Base-by-base conservation (phyloP, 2,888 invertebrate species). In the Hydriomena furcata region DNA sequence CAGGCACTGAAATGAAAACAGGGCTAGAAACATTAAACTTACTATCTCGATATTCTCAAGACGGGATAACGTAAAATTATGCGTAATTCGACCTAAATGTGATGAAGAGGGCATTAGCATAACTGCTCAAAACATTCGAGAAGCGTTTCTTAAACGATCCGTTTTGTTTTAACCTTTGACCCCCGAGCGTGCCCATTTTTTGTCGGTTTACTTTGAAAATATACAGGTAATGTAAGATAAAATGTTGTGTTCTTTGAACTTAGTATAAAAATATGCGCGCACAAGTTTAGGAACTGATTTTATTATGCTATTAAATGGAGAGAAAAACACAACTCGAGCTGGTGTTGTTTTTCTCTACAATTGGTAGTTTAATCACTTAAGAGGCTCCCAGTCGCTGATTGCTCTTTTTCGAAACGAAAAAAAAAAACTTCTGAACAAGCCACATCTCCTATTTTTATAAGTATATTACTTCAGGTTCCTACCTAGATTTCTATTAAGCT, bases 71-170 rank as follows among this genome's bases (percentile, higher is more conserved):
- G 43, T 41, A 49, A 54, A 58, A 59, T 57, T 58, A 60, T 62
- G 60, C 62, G 43, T 55, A 60, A 54, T 59, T 58, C 52, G 62
- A 59, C 57, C 57, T 52, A 54, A 55, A 58, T 52, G 55, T 57
- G 49, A 55, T 55, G 57, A 57, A 55, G 49, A 34, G 43, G 36
- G 40, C 51, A 60, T 53, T 58, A 55, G 24, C 51, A 56, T 62
- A 53, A 58, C 46, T 42, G 47, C 55, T 56, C 49, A 52, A 53
- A 55, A 51, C 44, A 45, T 43, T 41, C 35, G 31, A 52, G 50
- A 55, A 49, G 38, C 53, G 40, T 50, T 47, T 42, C 43, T 48
- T 34, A 40, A 38, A 36, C 47, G 41, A 32, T 46, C 41, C 35
- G 53, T 37, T 49, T 53, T 49, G 53, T 49, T 49, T 49, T 34